Conservation (phyloP, 2,797 vertebrate genomes). For the Nasua narica region DNA sequence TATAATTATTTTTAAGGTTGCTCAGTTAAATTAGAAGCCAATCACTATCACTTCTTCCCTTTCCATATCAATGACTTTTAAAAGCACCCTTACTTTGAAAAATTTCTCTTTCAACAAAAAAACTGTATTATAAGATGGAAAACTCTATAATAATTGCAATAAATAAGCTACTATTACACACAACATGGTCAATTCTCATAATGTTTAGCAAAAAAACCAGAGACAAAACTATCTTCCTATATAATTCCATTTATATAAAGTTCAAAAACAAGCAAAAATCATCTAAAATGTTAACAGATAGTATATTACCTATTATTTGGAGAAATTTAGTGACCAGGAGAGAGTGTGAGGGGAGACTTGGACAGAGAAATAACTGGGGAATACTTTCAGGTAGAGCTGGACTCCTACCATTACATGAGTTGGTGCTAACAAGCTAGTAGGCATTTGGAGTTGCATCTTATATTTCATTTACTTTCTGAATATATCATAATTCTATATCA, state of each 20-base stretch:
- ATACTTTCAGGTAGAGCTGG: not conserved
- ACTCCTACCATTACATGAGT: not conserved
- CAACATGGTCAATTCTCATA: not conserved
- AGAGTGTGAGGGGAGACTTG: not conserved
- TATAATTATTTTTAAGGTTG: not conserved
- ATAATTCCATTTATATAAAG: not conserved
- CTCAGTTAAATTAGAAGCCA: not conserved
- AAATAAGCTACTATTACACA: not conserved
- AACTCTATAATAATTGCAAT: not conserved
- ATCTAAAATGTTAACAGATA: not conserved
- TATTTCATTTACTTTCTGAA: not conserved
- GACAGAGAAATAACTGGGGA: not conserved
- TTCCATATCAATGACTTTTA: not conserved
- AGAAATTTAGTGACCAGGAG: not conserved
- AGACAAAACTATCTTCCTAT: not conserved
- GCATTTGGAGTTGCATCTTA: not conserved
- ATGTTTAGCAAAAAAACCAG: not conserved
- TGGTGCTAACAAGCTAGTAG: not conserved
- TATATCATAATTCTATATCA: too few species aligned
- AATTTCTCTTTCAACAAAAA: not conserved
- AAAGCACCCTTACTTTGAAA: not conserved
- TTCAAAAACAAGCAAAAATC: not conserved
- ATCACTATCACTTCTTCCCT: not conserved
- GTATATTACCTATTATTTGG: not conserved
- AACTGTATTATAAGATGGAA: not conserved